Percentiles rank a stretch among this genome's conserved stretches.
Conservation (phyloP, 1,140 invertebrate genomes). For the Brachystomella parvula region DNA sequence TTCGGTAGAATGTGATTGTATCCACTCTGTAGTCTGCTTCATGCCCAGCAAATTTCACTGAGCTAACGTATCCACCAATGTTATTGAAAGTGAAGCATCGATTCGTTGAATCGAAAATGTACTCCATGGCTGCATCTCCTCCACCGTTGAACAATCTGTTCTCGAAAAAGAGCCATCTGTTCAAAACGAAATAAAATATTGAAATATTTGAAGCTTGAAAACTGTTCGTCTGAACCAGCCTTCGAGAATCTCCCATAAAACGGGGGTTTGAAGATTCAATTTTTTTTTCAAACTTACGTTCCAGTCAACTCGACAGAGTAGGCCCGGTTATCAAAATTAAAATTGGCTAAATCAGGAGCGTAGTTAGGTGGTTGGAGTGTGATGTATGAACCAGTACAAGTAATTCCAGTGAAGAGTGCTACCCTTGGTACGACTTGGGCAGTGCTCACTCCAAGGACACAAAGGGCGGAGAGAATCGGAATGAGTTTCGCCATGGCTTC, state of each 20-base stretch:
- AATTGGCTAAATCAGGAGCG: constrained; percentile 18
- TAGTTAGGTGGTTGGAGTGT: constrained; percentile 14
- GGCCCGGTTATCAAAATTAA: constrained; percentile 27
- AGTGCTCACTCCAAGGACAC: background rate
- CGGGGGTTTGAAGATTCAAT: background rate
- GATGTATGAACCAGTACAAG: constrained; percentile 8
- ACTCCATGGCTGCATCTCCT: constrained; percentile 23
- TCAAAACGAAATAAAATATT: constrained; percentile 6
- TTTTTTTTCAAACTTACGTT: constrained; percentile 29
- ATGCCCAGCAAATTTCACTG: constrained; percentile 34
- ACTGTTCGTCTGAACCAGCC: background rate
- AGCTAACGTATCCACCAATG: constrained; percentile 22
- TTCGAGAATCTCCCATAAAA: background rate
- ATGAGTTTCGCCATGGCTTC: background rate
- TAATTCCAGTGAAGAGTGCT: background rate
- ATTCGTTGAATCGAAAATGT: constrained; percentile 25
- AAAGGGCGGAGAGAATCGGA: background rate
- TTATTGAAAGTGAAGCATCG: constrained; percentile 26
- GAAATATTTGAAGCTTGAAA: background rate
- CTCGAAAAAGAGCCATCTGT: constrained; percentile 39
- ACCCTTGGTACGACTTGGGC: background rate
- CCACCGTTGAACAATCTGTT: constrained; percentile 26
- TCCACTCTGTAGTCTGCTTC: constrained; percentile 28
- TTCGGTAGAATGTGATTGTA: constrained; percentile 35
- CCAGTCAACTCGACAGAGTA: constrained; percentile 32